Conservation (phyloP, 2,888 invertebrate species). For the Atrina japonica region DNA sequence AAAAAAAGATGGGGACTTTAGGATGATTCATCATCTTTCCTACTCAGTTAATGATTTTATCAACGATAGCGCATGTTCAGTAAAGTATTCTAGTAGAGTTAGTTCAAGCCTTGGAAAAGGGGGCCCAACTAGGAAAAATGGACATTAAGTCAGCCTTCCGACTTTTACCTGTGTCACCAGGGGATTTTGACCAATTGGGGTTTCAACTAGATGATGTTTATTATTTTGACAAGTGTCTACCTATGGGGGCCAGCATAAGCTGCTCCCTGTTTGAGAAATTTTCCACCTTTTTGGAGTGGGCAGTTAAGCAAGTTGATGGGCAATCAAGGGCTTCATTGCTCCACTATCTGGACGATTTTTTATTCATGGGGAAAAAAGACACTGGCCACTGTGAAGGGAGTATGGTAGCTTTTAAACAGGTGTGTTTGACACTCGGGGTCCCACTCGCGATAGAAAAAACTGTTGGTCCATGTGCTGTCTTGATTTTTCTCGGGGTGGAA, state of each 20-base stretch:
- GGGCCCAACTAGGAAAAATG: slow-evolving; percentile 33
- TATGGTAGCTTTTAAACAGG: neutral
- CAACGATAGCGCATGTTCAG: slow-evolving; percentile 29
- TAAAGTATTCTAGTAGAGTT: slow-evolving; percentile 50
- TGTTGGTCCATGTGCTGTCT: neutral
- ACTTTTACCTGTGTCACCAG: slow-evolving; percentile 27
- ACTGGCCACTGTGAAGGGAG: slow-evolving; percentile 1
- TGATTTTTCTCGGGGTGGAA: slow-evolving; percentile 25
- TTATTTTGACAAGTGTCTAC: slow-evolving; percentile 39
- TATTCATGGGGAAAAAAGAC: neutral
- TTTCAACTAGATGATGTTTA: slow-evolving; percentile 30
- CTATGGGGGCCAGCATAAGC: slow-evolving; percentile 41
- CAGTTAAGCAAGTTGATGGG: no score
- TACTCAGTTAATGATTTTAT: slow-evolving; percentile 15
- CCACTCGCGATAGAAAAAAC: slow-evolving; percentile 30
- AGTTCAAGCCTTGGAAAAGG: slow-evolving; percentile 40
- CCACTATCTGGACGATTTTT: slow-evolving; percentile 4
- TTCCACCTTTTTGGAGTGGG: slow-evolving; percentile 42
- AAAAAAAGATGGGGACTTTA: slow-evolving; percentile 39
- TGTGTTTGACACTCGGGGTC: slow-evolving; percentile 10
- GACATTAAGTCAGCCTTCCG: slow-evolving; percentile 43
- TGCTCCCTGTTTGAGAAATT: slow-evolving; percentile 48
- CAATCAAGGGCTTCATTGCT: no score
- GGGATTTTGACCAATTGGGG: slow-evolving; percentile 44
- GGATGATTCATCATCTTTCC: slow-evolving; percentile 44